Base-by-base conservation (phyloP, 2,797 vertebrate genomes). In the Taenioides sp. region DNA sequence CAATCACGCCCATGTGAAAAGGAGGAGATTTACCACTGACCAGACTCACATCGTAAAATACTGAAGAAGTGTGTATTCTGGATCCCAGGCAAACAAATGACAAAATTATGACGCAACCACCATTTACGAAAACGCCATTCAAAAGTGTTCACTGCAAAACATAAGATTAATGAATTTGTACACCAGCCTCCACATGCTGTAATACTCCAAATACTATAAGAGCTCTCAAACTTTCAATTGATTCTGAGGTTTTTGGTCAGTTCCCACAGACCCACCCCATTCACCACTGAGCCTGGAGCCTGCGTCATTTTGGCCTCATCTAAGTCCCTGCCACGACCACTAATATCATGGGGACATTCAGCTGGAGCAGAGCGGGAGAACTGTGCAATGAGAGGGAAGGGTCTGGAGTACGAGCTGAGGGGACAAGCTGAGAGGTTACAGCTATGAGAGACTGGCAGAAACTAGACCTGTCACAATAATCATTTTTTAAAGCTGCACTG, bases 261-360 rank as follows among this genome's bases (percentile, higher is more conserved):
- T 87, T 90, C 87, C 87, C 85, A 89, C 82, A 87, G 88, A 83
- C 82, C 87, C 90, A 83, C 85, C 88, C 89, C 72, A 9, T 73
- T 86, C 72, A 89, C 90, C 88, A 25, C 91, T 70, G 81, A 90
- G 89, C 86, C 91, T 86, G 74, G 20, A 90, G 88, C 84, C 82
- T 90, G 83, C 89, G 91, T 92, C 91, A 92, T 89, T 58, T 73
- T 71, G 80, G 79, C 82, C 76, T 71, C 76, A 84, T 77, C 74
- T 70, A 73, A 78, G 82, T 84, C 83, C 82, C 79, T 78, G 71
- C 78, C 79, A 75, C 76, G 75, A 87, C 86, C 86, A 72, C 84
- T 77, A 89, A 87, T 79, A 87, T 85, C 83, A 83, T 4, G 55
- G 81, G 77, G 40, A 81, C 70, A 54, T 72, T 72, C 79, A 84